Percentiles rank a stretch among this genome's conserved stretches.
These are phyloP conservation scores for Phalacrocorax carbo DNA, from an alignment of 2,113 vertebrate genomes.

Conservation along the genomic window DNA sequence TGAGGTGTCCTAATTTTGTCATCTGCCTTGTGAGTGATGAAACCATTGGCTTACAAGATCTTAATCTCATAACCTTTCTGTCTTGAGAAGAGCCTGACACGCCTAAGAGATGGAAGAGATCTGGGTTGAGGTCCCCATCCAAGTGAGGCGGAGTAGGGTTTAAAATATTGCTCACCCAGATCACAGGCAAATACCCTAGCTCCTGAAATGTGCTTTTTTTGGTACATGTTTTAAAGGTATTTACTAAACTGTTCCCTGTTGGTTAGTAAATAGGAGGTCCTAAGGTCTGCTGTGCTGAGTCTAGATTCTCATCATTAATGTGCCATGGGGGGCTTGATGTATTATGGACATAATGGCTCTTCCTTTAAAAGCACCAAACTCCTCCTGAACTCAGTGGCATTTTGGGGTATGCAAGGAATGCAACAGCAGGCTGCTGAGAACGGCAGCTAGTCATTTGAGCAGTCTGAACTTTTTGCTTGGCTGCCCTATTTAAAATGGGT, in stretches of 20 bases:
- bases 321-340: neutral
- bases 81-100: neutral
- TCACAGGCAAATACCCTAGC: neutral
- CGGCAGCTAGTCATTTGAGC: neutral
- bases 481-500: constrained; percentile 42
- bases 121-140: neutral
- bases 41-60: neutral
- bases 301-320: neutral
- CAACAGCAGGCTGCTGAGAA: neutral
- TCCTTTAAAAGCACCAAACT: neutral
- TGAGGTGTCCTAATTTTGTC: neutral
- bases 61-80: neutral
- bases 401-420: constrained; percentile 25
- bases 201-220: fast-evolving
- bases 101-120: neutral
- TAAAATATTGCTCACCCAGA: neutral
- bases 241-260: neutral
- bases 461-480: constrained; percentile 10
- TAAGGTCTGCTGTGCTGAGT: neutral
- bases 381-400: neutral
- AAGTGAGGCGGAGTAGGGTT: neutral
- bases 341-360: neutral
- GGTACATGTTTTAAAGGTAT: neutral
- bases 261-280: neutral
- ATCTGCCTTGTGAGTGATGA: neutral